Conservation (phyloP, 2,113 vertebrate genomes). For the Oryzias melastigma region DNA sequence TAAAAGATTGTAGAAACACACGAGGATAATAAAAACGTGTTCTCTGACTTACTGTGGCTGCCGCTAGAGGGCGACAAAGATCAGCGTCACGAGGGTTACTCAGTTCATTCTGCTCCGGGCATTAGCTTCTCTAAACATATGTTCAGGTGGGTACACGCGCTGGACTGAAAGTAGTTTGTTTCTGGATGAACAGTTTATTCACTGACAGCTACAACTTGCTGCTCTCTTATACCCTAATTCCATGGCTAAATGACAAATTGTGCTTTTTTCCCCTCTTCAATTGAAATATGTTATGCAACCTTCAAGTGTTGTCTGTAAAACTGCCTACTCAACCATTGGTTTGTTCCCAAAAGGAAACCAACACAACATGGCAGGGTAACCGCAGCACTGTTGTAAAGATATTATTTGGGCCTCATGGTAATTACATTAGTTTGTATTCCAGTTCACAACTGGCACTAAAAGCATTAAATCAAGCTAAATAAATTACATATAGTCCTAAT, state of each 20-base stretch:
- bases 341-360: not conserved
- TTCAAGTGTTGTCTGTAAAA: slow-evolving; percentile 19
- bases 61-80: slow-evolving; percentile 66
- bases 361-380: too few relatives aligned
- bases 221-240: not conserved
- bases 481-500: too few relatives aligned
- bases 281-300: slow-evolving; percentile 5
- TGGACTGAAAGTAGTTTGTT: not conserved
- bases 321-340: accelerated
- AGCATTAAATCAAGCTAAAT: too few relatives aligned
- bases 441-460: too few relatives aligned
- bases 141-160: not conserved
- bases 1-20: too few relatives aligned
- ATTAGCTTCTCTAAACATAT: slow-evolving; percentile 14
- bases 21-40: too few relatives aligned
- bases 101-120: slow-evolving; percentile 49
- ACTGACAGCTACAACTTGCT: not conserved
- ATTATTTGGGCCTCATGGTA: too few relatives aligned
- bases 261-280: not conserved
- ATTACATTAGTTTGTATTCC: too few relatives aligned
- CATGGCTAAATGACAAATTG: too few relatives aligned
- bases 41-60: too few relatives aligned
- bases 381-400: too few relatives aligned
- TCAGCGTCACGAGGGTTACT: slow-evolving; percentile 32
- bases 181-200: not conserved